A percentile compares a stretch with the other conserved stretches of the same genome.
Evolutionary conservation across 2,888 invertebrate species (phyloP).

Genomic region (Agriopis leucophaearia): DNA sequence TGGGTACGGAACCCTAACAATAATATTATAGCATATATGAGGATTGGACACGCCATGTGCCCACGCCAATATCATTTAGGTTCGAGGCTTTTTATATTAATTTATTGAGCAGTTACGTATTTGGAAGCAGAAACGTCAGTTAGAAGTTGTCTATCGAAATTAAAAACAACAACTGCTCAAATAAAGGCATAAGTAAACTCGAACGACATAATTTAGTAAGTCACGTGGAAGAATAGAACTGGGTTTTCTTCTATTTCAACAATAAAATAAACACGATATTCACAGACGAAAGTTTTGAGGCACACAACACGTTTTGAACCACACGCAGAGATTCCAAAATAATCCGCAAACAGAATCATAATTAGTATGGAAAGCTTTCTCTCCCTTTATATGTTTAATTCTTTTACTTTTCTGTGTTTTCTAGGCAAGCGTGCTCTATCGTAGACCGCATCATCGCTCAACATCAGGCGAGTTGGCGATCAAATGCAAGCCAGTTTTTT

Average conservation of each 20-base stretch:
- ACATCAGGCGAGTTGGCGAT: no score
- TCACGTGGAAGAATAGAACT: background rate
- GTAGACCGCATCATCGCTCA: no score
- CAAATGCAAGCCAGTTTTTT: no score
- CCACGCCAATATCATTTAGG: constrained; percentile 19
- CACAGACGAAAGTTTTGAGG: background rate
- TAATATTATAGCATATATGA: constrained; percentile 8
- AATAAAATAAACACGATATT: background rate
- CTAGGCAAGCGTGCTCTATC: no score
- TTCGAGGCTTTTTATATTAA: constrained; percentile 17
- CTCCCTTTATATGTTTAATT: no score
- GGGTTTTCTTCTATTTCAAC: background rate
- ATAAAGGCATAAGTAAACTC: constrained; percentile 11
- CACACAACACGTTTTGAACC: background rate
- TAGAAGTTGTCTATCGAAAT: constrained; percentile 6
- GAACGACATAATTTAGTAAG: background rate
- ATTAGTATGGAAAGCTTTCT: no score
- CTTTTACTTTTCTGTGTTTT: no score
- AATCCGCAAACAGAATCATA: background rate
- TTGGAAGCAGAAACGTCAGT: background rate
- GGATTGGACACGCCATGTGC: constrained; percentile 26
- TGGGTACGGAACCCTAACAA: no score
- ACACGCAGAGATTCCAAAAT: background rate
- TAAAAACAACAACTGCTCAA: constrained; percentile 11
- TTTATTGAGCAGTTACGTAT: constrained; percentile 10